These are phyloP conservation scores for Torymus auratus DNA, from an alignment of 2,888 invertebrate genomes.

Conservation along the genomic window DNA sequence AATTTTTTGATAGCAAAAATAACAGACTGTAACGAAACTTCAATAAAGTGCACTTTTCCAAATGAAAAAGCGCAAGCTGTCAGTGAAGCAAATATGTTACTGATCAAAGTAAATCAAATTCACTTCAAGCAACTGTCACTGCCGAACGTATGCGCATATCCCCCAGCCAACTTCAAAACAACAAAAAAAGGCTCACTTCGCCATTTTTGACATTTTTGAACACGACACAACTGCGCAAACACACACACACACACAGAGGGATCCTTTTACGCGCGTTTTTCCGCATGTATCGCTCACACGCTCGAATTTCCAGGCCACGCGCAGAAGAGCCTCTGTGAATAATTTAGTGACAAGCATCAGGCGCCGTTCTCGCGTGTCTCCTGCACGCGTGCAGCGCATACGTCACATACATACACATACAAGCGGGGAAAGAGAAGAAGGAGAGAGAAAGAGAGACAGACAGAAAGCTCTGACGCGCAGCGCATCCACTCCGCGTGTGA, in stretches of 20 bases:
- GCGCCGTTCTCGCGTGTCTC: slow-evolving; percentile 52
- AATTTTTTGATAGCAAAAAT: too few relatives aligned
- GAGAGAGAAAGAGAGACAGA: background rate
- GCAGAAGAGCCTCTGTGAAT: slow-evolving; percentile 31
- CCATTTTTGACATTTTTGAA: slow-evolving; percentile 24
- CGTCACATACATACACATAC: background rate
- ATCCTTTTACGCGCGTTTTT: slow-evolving; percentile 26
- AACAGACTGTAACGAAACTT: too few relatives aligned
- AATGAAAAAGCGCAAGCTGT: background rate
- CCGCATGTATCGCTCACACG: background rate
- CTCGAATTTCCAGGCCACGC: slow-evolving; percentile 10
- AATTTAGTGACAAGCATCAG: slow-evolving; percentile 56
- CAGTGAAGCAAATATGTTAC: background rate
- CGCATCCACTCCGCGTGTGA: slow-evolving; percentile 4
- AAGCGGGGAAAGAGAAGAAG: background rate
- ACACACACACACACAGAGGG: background rate
- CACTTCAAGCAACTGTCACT: background rate
- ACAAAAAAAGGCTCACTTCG: background rate
- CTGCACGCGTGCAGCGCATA: slow-evolving; percentile 15
- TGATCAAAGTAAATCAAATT: slow-evolving; percentile 5
- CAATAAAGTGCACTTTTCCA: background rate
- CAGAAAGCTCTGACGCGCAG: background rate
- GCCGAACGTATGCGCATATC: background rate
- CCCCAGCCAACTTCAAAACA: slow-evolving; percentile 1
- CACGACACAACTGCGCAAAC: too few relatives aligned